Conservation (phyloP, 2,888 invertebrate genomes). For the Mesorhabditis sp. region DNA sequence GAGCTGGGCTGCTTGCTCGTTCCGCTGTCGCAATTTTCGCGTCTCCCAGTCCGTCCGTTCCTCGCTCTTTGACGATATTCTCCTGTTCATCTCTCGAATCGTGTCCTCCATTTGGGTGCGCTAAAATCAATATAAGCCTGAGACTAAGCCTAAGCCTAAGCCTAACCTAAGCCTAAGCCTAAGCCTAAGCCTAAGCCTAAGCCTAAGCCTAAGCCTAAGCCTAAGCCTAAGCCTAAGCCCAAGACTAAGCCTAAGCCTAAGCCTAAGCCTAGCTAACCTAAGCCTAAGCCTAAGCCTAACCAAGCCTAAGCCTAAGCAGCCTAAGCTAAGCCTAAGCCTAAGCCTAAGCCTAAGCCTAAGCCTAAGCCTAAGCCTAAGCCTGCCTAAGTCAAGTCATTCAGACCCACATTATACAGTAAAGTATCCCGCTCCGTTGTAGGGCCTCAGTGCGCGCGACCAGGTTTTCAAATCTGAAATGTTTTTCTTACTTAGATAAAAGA, state of each 20-base stretch:
- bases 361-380: too few relatives aligned
- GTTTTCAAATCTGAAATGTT: slow-evolving; percentile 35
- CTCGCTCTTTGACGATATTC: slow-evolving; percentile 43
- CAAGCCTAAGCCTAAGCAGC: too few relatives aligned
- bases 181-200: not conserved
- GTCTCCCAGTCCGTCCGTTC: slow-evolving; percentile 49
- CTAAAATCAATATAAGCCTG: slow-evolving; percentile 23
- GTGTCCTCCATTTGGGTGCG: slow-evolving; percentile 52
- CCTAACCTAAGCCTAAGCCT: too few relatives aligned
- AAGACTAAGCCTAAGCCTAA: too few relatives aligned
- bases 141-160: not conserved
- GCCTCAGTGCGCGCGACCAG: slow-evolving; percentile 35
- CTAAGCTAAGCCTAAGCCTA: too few relatives aligned
- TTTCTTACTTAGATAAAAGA: too few relatives aligned
- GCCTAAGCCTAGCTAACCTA: too few relatives aligned
- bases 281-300: not conserved
- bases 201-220: too few relatives aligned
- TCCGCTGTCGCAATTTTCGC: slow-evolving; percentile 46
- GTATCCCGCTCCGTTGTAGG: slow-evolving; percentile 45
- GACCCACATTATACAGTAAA: slow-evolving; percentile 39
- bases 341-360: too few relatives aligned
- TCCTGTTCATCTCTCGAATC: slow-evolving; percentile 48
- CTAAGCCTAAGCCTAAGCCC: too few relatives aligned
- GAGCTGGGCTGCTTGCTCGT: slow-evolving; percentile 51
- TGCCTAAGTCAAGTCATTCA: too few relatives aligned